Evolutionary conservation across 2,113 vertebrate species (phyloP).

Genomic region (Astatoreochromis straeleni): DNA sequence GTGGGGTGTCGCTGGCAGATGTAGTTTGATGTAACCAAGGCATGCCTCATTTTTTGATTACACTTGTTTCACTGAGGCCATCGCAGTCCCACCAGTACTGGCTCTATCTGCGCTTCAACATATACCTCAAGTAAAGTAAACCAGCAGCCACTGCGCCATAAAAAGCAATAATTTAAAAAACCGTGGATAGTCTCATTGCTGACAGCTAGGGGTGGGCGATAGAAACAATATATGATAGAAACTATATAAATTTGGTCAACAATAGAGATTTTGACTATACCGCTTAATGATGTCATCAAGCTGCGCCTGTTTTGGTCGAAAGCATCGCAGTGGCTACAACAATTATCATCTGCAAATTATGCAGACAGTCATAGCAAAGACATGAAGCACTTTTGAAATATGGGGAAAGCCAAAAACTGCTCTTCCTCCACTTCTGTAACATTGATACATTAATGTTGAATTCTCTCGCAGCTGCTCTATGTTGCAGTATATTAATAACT

Average conservation of each 20-base stretch:
- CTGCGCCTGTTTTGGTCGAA: background rate
- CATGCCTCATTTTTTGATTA: background rate
- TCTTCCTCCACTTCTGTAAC: background rate
- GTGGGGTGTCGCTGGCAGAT: background rate
- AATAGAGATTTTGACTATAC: background rate
- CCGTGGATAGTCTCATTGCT: fast-evolving
- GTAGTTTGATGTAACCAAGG: background rate
- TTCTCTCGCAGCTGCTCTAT: background rate
- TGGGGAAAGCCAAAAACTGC: background rate
- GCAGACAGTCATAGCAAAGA: fast-evolving
- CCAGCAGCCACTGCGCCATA: background rate
- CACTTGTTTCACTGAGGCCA: background rate
- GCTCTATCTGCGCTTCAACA: background rate
- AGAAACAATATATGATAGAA: fast-evolving
- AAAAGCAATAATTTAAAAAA: background rate
- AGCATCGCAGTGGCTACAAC: background rate
- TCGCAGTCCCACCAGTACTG: background rate
- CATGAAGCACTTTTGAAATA: background rate
- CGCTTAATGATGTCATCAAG: background rate
- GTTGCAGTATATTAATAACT: background rate
- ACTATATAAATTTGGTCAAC: background rate
- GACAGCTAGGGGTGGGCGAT: background rate
- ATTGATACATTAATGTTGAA: background rate
- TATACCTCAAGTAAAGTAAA: background rate
- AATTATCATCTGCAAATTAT: background rate